Conservation (phyloP, 64 coral and sea anemone genomes). For the Catalaphyllia jardinei region DNA sequence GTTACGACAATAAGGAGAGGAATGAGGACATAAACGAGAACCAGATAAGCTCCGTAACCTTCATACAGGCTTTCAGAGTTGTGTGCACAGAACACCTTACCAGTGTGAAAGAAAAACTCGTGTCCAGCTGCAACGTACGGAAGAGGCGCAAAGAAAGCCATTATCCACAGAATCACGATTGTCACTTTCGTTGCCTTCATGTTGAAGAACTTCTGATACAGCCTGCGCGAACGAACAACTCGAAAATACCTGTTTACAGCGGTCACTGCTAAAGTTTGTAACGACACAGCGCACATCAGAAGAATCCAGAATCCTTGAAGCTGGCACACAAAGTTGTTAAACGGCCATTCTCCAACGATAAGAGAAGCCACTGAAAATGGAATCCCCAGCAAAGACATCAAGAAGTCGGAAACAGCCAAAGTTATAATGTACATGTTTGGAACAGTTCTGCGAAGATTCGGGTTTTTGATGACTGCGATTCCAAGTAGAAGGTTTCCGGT, state of each 20-base stretch:
- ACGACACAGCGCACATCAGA: constrained; percentile 37
- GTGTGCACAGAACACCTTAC: constrained; percentile 69
- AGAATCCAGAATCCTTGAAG: constrained; percentile 63
- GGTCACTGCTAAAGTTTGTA: constrained; percentile 60
- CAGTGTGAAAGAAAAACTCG: constrained; percentile 71
- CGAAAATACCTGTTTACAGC: constrained; percentile 64
- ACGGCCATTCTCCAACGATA: constrained; percentile 43
- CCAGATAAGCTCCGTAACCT: constrained; percentile 57
- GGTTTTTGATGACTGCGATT: constrained; percentile 43
- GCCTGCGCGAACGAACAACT: constrained; percentile 33
- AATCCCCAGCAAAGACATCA: constrained; percentile 62
- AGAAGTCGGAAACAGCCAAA: constrained; percentile 49
- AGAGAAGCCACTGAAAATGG: constrained; percentile 34
- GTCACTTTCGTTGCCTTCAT: constrained; percentile 60
- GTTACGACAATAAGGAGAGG: constrained; percentile 52
- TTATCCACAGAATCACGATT: constrained; percentile 46
- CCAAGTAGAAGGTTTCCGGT: constrained; percentile 50
- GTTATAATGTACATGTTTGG: constrained; percentile 64
- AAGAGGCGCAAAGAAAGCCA: constrained; percentile 63
- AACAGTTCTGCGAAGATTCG: constrained; percentile 41
- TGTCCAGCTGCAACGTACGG: constrained; percentile 50
- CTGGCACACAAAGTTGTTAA: constrained; percentile 48
- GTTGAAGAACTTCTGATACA: constrained; percentile 60
- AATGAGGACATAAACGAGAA: constrained; percentile 52
- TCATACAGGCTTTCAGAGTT: constrained; percentile 6